Conservation (phyloP, 2,797 vertebrate species). For the Glyptemys insculpta region DNA sequence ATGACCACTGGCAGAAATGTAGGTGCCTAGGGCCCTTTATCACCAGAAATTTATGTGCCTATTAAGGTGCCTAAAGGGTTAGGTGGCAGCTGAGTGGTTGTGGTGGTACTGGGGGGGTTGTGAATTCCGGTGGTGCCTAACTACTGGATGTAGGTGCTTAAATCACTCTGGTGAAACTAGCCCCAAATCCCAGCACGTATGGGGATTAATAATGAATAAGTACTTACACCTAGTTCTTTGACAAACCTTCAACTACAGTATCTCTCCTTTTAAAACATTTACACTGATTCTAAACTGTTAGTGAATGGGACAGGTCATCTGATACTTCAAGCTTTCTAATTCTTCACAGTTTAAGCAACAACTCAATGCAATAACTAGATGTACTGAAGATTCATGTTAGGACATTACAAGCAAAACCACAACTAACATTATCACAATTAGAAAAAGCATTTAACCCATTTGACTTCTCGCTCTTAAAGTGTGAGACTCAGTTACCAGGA, state of each 20-base stretch:
- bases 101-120: too few relatives aligned
- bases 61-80: neutral
- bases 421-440: too few relatives aligned
- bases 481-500: neutral
- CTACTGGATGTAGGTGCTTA: neutral
- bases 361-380: neutral
- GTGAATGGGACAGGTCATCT: neutral
- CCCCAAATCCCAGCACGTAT: neutral
- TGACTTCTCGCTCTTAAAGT: neutral
- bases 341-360: neutral
- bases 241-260: neutral
- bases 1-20: too few relatives aligned
- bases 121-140: neutral
- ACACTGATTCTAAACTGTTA: neutral
- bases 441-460: neutral
- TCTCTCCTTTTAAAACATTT: neutral
- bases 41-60: neutral
- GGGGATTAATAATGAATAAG: neutral
- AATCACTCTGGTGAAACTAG: neutral
- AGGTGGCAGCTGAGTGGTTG: neutral
- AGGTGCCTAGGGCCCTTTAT: too few relatives aligned
- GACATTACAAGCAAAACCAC: neutral
- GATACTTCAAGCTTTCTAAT: neutral
- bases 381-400: neutral
- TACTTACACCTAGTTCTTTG: neutral